These are phyloP conservation scores for Arctopsyche grandis DNA, from an alignment of 1,140 invertebrate genomes.

Conservation along the genomic window DNA sequence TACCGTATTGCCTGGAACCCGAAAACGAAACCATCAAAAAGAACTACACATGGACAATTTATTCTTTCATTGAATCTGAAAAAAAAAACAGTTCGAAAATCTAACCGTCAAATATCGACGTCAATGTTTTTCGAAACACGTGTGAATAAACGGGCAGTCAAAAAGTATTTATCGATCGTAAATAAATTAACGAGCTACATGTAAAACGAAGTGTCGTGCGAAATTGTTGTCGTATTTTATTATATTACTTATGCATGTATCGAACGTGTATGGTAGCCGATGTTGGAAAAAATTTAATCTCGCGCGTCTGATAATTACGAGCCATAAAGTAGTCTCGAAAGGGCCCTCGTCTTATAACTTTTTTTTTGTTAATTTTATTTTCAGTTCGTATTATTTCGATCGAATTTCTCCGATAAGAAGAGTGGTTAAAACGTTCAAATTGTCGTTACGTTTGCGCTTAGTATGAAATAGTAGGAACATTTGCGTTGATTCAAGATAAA, in stretches of 20 bases:
- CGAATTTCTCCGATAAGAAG: too few relatives aligned
- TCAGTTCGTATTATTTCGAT: too few relatives aligned
- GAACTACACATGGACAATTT: neutral
- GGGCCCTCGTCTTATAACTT: neutral
- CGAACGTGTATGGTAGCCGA: conserved; percentile 9
- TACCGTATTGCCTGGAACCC: conserved; percentile 37
- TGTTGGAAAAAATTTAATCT: neutral
- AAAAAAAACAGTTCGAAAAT: neutral
- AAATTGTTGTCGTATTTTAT: conserved; percentile 20
- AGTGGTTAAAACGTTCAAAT: too few relatives aligned
- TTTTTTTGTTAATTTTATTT: neutral
- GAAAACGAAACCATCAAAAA: neutral
- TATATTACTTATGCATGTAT: neutral
- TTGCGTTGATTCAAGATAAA: too few relatives aligned
- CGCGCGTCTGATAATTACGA: conserved; percentile 16
- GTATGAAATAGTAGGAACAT: too few relatives aligned
- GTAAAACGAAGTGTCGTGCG: conserved; percentile 3
- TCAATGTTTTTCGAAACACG: neutral
- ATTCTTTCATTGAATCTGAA: neutral
- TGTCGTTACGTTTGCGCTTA: too few relatives aligned
- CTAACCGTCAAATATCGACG: neutral
- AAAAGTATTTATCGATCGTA: conserved; percentile 9
- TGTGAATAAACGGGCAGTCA: neutral
- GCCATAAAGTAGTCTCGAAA: conserved; percentile 16
- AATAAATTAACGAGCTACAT: conserved; percentile 3